These are phyloP conservation scores for Plebejus argus DNA, from an alignment of 2,888 invertebrate species.

Conservation along the genomic window DNA sequence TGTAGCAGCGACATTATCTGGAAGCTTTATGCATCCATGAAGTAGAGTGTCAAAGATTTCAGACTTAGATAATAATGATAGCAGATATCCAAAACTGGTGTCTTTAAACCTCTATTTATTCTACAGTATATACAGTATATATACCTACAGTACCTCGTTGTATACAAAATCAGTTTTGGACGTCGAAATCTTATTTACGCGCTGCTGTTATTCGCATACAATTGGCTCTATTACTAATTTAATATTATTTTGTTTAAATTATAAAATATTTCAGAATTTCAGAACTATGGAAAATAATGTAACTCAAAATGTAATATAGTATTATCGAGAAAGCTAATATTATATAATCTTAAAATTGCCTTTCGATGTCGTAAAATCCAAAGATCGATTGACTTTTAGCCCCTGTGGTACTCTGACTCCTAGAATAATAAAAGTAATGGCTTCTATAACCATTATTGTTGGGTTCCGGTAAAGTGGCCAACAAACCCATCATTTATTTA, in stretches of 20 bases:
- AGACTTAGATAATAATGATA: conserved; percentile 4
- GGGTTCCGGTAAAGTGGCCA: not conserved
- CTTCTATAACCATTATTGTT: conserved; percentile 24
- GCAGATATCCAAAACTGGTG: conserved; percentile 2
- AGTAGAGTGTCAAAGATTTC: conserved; percentile 22
- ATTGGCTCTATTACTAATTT: not conserved
- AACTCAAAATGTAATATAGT: not conserved
- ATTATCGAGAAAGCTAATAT: not conserved
- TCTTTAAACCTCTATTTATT: conserved; percentile 8
- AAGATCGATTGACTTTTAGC: not conserved
- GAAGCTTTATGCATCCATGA: conserved; percentile 26
- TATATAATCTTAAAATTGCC: not conserved
- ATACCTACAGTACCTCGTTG: too few relatives aligned
- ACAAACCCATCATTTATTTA: conserved; percentile 25
- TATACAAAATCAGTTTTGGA: conserved; percentile 1
- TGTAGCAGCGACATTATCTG: conserved; percentile 6
- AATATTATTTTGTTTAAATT: not conserved
- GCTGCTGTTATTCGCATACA: not conserved
- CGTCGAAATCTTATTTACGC: not conserved
- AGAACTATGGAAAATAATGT: not conserved
- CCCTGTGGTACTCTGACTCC: not conserved
- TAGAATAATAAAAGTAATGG: conserved; percentile 19
- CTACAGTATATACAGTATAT: too few relatives aligned
- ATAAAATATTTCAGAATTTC: not conserved
- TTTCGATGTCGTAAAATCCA: not conserved